Base-by-base conservation (phyloP, 2,888 invertebrate genomes). In the Liopterus haemorrhoidalis region DNA sequence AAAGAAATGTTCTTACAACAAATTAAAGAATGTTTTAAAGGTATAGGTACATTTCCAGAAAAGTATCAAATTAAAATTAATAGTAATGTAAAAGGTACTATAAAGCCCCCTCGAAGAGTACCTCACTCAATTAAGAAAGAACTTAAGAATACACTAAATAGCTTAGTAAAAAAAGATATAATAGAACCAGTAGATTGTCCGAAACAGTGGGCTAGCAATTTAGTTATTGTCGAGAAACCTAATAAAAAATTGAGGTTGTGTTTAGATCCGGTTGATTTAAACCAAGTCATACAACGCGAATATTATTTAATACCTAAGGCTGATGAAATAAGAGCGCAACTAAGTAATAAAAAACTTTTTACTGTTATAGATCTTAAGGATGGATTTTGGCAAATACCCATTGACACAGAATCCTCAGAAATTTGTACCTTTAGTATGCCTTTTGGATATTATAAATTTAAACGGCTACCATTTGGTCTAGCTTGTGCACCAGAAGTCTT, bases 401-500 rank as follows among this genome's bases (percentile, higher is more conserved):
- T 50, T 8, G 42, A 48, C 36, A 20, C 35, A 37, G 6, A 33
- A 16, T 48, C 25, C 4, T 20, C 38, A 9, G 33, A 45, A 31
- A 28, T 46, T 16, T 50, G 19, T 33, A 20, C 19, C 20, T 33
- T 33, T 21, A 14, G 33, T 33, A 33, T 21, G 20, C 33, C 33
- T 11, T 50, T 52, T 20, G 43, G 49, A 22, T 42, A 30, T 21
- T 52, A 46, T 22, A 31, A 46, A 41, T 48, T 48, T 11, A 5
- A 28, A 14, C 14, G 22, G 16, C 12, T 20, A 25, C 51, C 49
- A 12, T 54, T 53, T 36, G 53, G 53, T 16, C 48, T 53, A 32
- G 49, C 48, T 22, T 48, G 50, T 40, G 49, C 54, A n/a, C 51
- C 51, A 38, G 52, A 55, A 21, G 20, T 52, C 21, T 55, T 55